Evolutionary conservation across 2,888 invertebrate genomes (phyloP), one percentile per base, ranked within the genome.

Genomic region (Athalia circularis): DNA sequence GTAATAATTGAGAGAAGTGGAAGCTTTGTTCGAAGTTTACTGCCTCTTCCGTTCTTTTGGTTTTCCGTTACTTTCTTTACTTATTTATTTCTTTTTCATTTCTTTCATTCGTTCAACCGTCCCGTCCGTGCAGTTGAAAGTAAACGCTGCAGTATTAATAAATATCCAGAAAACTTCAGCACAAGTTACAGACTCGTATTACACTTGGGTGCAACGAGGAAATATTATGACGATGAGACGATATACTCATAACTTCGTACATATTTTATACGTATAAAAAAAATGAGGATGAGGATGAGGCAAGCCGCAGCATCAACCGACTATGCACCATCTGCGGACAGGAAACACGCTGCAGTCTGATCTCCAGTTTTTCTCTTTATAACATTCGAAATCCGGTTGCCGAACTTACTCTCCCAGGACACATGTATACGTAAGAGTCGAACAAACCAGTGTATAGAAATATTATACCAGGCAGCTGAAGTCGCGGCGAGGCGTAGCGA

Each of bases 281-380:
- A 59, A 45, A 43, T 3, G n/a, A 45, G 13, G 45, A 13, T 13
- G 15, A 57, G 9, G 57, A 70, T 70, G 57, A 57, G 13, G 70
- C 43, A 57, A 50, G 67, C 52, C 7, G 52, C 52, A n/a, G 50
- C 15, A 52, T 67, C 50, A 72, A 72, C 59, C 70, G 57, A 2
- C 67, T 11, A 29, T 29, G 70, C 59, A 72, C 70, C 70, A 72
- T 72, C 45, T 72, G 70, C 47, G 57, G 70, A 72, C 70, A 72
- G 70, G 70, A 72, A 72, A 72, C 70, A 72, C 70, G 70, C 70
- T 13, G 45, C 59, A 57, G 70, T 59, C 57, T 59, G 70, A 72
- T 72, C 70, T 72, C 70, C 57, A 47, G 29, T 57, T 72, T 72
- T 72, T 70, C 57, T 59, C 45, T 47, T 57, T 47, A 4, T 54